Evolutionary conservation across 2,113 vertebrate species (phyloP).

Genomic region (Ptyas mucosa): DNA sequence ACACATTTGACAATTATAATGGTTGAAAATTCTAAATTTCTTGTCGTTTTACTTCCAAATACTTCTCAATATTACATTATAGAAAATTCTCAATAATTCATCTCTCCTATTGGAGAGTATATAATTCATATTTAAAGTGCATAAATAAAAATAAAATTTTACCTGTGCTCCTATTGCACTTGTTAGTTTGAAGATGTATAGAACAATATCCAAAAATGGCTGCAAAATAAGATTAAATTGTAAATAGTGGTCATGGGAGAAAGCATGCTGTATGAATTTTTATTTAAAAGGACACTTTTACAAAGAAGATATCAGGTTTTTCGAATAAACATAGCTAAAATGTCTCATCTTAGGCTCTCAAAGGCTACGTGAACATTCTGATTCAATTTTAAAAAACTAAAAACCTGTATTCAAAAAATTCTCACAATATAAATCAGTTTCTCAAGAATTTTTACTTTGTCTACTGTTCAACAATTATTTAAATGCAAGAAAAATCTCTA

Average conservation of each 20-base stretch:
- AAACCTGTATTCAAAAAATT: not conserved
- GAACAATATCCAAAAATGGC: slow-evolving; percentile 93
- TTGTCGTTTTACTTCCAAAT: not conserved
- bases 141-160: slow-evolving; percentile 31
- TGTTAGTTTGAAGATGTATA: slow-evolving; percentile 97
- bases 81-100: not conserved
- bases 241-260: slow-evolving; percentile 5
- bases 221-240: slow-evolving; percentile 61
- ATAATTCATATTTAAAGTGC: not conserved
- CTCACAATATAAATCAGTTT: not conserved
- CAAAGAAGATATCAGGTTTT: not conserved
- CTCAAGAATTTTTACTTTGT: not conserved
- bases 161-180: slow-evolving; percentile 95
- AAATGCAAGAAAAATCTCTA: not conserved
- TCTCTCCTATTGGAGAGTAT: not conserved
- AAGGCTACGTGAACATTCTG: not conserved
- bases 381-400: not conserved
- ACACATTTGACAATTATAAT: no score
- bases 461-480: not conserved
- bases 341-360: not conserved
- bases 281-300: not conserved
- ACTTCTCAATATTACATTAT: not conserved
- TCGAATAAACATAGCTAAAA: not conserved
- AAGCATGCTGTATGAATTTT: not conserved
- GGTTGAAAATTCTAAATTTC: not conserved